Conservation (phyloP, 2,113 vertebrate genomes). For the Hemibagrus wyckioides region DNA sequence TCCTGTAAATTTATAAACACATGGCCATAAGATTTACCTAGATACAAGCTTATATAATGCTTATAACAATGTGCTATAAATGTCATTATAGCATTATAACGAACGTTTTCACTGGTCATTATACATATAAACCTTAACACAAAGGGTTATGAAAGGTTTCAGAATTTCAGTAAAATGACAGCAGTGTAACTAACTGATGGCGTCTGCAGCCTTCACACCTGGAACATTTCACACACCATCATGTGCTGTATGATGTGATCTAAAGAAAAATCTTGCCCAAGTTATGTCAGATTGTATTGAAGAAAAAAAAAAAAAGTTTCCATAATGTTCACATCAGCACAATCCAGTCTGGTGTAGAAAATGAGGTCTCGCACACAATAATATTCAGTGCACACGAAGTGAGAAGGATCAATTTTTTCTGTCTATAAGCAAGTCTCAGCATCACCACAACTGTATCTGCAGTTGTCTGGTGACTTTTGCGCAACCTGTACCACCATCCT, state of each 20-base stretch:
- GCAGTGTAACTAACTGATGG: neutral
- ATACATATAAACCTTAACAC: neutral
- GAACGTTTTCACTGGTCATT: neutral
- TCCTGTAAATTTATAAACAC: neutral
- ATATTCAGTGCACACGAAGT: neutral
- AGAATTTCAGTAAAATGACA: neutral
- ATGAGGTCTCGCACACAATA: neutral
- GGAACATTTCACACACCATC: neutral
- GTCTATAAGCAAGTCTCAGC: neutral
- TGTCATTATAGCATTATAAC: neutral
- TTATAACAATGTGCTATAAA: neutral
- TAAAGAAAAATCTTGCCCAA: neutral
- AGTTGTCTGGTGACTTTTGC: too few relatives aligned
- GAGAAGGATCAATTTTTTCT: neutral
- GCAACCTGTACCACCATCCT: neutral
- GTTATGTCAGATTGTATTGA: neutral
- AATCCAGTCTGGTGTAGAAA: neutral
- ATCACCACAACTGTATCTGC: neutral
- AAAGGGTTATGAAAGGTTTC: neutral
- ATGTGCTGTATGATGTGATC: neutral
- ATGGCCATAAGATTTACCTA: neutral
- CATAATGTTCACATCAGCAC: neutral
- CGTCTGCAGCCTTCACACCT: neutral
- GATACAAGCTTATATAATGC: neutral
- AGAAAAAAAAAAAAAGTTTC: too few relatives aligned